phyloP scores from a whole-genome alignment of 2,113 vertebrate species.

The Laterallus jamaicensis region DNA sequence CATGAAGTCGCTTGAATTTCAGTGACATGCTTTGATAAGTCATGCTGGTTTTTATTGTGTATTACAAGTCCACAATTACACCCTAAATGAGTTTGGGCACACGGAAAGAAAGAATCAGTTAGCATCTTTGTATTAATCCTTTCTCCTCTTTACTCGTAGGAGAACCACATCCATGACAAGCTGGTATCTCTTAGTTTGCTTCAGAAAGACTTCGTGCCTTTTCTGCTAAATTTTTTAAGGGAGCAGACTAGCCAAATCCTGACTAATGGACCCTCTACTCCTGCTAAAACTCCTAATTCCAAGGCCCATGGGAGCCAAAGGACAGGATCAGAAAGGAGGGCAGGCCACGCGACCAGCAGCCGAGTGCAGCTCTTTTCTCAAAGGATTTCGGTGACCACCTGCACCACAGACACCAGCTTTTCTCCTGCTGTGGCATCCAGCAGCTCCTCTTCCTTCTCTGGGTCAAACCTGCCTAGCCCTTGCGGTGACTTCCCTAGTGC shows the following conservation, averaged over 20 bases:
- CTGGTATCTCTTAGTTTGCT: constrained; percentile 71
- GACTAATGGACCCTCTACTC: constrained; percentile 90
- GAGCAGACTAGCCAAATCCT: constrained; percentile 92
- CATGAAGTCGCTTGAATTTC: not conserved
- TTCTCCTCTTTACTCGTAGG: constrained; percentile 62
- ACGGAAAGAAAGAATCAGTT: not conserved
- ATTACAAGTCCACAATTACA: not conserved
- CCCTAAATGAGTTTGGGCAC: not conserved
- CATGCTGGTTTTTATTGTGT: not conserved
- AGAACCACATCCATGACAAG: constrained; percentile 59
- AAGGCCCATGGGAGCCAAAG: constrained; percentile 65
- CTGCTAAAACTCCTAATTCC: constrained; percentile 87
- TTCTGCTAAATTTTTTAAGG: constrained; percentile 92
- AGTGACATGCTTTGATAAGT: not conserved
- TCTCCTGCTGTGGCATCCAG: constrained; percentile 17
- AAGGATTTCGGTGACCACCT: constrained; percentile 48
- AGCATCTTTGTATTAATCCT: not conserved
- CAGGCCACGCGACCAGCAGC: constrained; percentile 63
- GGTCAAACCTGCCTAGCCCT: constrained; percentile 55
- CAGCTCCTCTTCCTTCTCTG: constrained; percentile 35
- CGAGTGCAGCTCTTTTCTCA: constrained; percentile 89
- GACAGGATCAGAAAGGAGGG: constrained; percentile 65
- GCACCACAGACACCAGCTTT: constrained; percentile 30
- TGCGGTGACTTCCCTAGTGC: constrained; percentile 57
- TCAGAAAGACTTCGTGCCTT: constrained; percentile 92